Conservation (phyloP, 2,797 vertebrate genomes). For the Notolabrus celidotus region DNA sequence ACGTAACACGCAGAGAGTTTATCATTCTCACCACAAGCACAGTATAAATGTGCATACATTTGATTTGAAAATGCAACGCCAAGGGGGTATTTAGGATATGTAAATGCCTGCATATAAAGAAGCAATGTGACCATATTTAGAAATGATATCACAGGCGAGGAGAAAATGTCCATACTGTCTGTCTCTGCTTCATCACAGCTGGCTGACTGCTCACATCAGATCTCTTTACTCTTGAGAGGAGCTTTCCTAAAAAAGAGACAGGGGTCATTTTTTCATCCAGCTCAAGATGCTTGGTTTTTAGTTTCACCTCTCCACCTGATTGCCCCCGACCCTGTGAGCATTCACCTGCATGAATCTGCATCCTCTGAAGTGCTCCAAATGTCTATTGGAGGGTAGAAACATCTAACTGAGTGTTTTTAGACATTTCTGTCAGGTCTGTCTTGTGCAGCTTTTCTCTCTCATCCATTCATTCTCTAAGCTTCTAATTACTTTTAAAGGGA, state of each 20-base stretch:
- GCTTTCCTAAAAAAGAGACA: background rate
- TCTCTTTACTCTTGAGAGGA: background rate
- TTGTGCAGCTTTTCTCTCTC: background rate
- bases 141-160: background rate
- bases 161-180: constrained; percentile 1
- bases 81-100: constrained; percentile 22
- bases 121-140: background rate
- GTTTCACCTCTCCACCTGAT: too few relatives aligned
- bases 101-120: constrained; percentile 8
- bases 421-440: too few relatives aligned
- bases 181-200: constrained; percentile 2
- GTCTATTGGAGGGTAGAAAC: too few relatives aligned
- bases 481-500: background rate
- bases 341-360: too few relatives aligned
- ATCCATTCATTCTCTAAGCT: background rate
- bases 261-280: background rate
- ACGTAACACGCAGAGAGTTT: background rate
- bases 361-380: too few relatives aligned
- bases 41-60: constrained; percentile 13
- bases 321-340: too few relatives aligned
- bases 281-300: background rate
- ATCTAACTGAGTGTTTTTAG: too few relatives aligned
- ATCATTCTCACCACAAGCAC: constrained; percentile 12
- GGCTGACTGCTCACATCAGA: background rate
- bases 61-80: constrained; percentile 28